Evolutionary conservation across 2,888 invertebrate species (phyloP).

Genomic region (Perdita meconis): DNA sequence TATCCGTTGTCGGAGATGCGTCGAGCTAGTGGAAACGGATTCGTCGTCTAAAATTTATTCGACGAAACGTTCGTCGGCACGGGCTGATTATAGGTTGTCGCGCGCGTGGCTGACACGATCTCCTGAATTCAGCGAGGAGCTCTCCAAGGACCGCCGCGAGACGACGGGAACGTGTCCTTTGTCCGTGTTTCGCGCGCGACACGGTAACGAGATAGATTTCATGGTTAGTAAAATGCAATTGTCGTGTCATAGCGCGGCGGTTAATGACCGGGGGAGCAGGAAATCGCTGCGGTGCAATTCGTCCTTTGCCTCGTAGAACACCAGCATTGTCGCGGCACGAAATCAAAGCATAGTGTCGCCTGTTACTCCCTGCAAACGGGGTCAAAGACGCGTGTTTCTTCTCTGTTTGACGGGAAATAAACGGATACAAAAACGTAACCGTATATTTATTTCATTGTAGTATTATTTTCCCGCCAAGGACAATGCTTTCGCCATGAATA

Average conservation of each 20-base stretch:
- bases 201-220: constrained; percentile 24
- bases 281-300: constrained; percentile 10
- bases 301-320: neutral
- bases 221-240: constrained; percentile 3
- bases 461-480: too few species aligned
- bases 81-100: constrained; percentile 1
- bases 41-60: constrained; percentile 10
- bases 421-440: too few species aligned
- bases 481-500: neutral
- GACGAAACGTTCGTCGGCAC: constrained; percentile 5
- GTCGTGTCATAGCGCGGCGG: neutral
- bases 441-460: too few species aligned
- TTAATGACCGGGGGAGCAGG: constrained; percentile 3
- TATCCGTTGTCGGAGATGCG: neutral
- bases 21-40: too few species aligned
- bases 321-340: neutral
- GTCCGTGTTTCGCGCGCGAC: constrained; percentile 18
- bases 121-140: constrained; percentile 1
- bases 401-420: too few species aligned
- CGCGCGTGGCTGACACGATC: neutral
- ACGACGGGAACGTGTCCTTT: neutral
- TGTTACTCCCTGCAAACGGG: constrained; percentile 12
- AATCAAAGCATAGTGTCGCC: constrained; percentile 20
- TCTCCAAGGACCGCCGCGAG: neutral
- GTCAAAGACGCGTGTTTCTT: neutral